phyloP scores from a whole-genome alignment of 2,888 invertebrate species.

The Luperina nickerlii region DNA sequence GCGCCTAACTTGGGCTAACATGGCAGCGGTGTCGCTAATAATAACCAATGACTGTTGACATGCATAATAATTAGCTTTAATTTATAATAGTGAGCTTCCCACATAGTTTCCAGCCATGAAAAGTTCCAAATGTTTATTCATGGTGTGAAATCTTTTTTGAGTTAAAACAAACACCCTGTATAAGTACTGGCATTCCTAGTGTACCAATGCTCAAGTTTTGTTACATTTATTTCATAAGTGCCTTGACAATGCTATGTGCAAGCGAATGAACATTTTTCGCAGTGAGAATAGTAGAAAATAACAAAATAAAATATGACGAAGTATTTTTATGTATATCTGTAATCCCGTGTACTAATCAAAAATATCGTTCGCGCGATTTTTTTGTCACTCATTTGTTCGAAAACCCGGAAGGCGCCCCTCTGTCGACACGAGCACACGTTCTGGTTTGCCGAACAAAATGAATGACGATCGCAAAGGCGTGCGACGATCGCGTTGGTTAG shows the following conservation, averaged over 20 bases:
- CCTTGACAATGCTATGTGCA: slow-evolving; percentile 42
- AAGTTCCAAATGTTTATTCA: slow-evolving; percentile 26
- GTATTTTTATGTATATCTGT: neutral
- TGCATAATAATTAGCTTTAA: slow-evolving; percentile 39
- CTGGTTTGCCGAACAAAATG: neutral
- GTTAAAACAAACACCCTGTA: neutral
- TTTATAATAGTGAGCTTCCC: slow-evolving; percentile 51
- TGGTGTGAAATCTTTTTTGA: neutral
- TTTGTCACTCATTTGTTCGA: neutral
- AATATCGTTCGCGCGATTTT: neutral
- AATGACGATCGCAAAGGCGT: neutral
- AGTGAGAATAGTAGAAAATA: neutral
- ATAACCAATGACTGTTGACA: slow-evolving; percentile 38
- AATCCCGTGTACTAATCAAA: neutral
- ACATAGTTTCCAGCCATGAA: slow-evolving; percentile 23
- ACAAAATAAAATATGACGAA: neutral
- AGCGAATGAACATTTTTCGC: neutral
- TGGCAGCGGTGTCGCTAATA: neutral
- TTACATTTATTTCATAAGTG: slow-evolving; percentile 41
- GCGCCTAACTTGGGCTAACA: neutral
- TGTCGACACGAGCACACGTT: too few species aligned
- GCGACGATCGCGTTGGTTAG: neutral
- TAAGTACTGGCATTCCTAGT: neutral
- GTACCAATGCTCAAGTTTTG: slow-evolving; percentile 25
- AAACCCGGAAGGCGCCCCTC: neutral